phyloP scores from a whole-genome alignment of 1,140 invertebrate species.

The Choristoneura fumiferana region DNA sequence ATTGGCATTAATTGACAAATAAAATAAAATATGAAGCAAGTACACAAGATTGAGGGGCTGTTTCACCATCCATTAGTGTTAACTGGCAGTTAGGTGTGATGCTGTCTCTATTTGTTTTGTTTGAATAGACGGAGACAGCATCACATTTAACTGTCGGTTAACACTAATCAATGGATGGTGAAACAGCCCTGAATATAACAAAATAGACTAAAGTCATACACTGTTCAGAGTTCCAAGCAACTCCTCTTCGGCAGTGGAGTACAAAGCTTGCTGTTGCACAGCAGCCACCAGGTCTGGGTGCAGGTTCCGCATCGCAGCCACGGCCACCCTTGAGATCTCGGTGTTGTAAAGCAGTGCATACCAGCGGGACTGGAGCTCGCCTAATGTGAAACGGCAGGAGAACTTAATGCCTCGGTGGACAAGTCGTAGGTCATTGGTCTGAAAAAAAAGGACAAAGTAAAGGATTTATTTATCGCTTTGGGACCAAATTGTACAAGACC shows the following conservation, averaged over 20 bases:
- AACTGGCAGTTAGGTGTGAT: no score
- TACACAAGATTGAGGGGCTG: no score
- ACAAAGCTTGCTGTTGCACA: constrained; percentile 93
- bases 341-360: constrained; percentile 96
- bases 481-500: no score
- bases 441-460: constrained; percentile 40
- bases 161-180: no score
- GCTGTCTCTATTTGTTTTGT: no score
- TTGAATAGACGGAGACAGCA: no score
- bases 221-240: constrained; percentile 90
- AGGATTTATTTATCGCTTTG: constrained; percentile 7
- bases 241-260: constrained; percentile 93
- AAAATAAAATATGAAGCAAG: no score
- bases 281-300: constrained; percentile 93
- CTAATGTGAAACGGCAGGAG: constrained; percentile 95
- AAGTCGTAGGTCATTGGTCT: constrained; percentile 91
- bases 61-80: no score
- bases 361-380: constrained; percentile 97
- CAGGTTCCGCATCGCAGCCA: constrained; percentile 95
- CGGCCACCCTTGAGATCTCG: constrained; percentile 90
- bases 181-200: constrained; percentile 12
- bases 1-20: no score
- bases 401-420: constrained; percentile 97
- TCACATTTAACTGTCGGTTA: no score
- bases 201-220: constrained; percentile 79